A percentile compares a stretch with the other conserved stretches of the same genome.
Evolutionary conservation across 1,140 invertebrate species (phyloP).

Genomic region (Aphelinus atriplicis): DNA sequence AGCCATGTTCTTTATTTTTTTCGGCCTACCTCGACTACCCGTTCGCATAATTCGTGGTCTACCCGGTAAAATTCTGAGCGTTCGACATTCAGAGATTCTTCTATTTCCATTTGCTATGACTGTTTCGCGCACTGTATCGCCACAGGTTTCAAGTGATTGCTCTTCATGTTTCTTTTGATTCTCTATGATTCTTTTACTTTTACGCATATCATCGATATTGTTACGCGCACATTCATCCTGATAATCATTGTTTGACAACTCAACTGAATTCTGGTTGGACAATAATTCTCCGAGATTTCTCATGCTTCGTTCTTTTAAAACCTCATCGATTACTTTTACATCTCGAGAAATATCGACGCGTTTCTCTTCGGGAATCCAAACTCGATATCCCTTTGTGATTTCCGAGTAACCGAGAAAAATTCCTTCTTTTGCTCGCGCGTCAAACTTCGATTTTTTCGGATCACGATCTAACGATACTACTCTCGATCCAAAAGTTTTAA

Average conservation of each 20-base stretch:
- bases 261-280: too few relatives aligned
- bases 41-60: conserved; percentile 28
- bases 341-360: conserved; percentile 48
- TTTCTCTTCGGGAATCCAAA: conserved; percentile 42
- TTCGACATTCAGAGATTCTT: background rate
- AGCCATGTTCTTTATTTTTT: conserved; percentile 23
- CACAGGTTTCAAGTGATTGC: background rate
- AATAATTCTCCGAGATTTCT: too few relatives aligned
- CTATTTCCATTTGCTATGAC: background rate
- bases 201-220: too few relatives aligned
- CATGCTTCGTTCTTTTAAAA: too few relatives aligned
- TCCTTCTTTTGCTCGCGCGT: conserved; percentile 43
- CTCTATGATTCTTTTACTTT: too few relatives aligned
- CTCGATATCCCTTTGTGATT: conserved; percentile 46
- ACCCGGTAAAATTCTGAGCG: conserved; percentile 17
- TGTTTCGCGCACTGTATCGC: background rate
- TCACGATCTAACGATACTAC: conserved; percentile 42
- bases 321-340: conserved; percentile 46
- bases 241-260: too few relatives aligned
- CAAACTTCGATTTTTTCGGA: conserved; percentile 45
- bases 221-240: too few relatives aligned
- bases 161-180: conserved; percentile 3
- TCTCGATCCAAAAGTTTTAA: conserved; percentile 49
- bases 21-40: conserved; percentile 39
- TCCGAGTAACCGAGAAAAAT: conserved; percentile 51